These are phyloP conservation scores for Cetoscarus ocellatus DNA, from an alignment of 2,797 vertebrate species.

Conservation along the genomic window DNA sequence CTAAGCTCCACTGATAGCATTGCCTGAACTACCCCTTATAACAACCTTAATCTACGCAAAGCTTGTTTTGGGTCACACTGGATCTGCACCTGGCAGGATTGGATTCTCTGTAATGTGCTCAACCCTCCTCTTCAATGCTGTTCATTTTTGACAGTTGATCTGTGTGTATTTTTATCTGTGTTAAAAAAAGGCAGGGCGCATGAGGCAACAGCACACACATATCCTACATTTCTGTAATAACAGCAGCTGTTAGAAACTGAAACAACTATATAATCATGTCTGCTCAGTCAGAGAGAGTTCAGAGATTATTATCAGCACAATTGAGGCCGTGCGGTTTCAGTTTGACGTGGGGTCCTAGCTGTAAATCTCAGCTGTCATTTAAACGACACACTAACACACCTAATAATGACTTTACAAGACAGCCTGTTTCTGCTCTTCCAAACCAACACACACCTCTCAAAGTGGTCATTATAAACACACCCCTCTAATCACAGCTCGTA, in stretches of 20 bases:
- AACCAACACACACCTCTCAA: constrained; percentile 42
- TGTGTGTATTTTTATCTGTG: constrained; percentile 47
- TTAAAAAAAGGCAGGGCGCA: constrained; percentile 22
- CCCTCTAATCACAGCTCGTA: constrained; percentile 53
- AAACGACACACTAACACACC: constrained; percentile 6
- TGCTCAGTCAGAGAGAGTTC: constrained; percentile 8
- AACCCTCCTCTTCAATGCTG: constrained; percentile 53
- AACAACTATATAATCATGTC: constrained; percentile 31
- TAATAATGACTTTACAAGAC: constrained; percentile 13
- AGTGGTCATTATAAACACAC: constrained; percentile 43
- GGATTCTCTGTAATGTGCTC: constrained; percentile 44
- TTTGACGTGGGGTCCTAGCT: constrained; percentile 10
- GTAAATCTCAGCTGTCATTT: constrained; percentile 24
- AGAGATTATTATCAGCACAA: constrained; percentile 31
- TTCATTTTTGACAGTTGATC: constrained; percentile 62
- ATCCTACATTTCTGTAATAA: constrained; percentile 48
- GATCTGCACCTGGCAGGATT: constrained; percentile 25
- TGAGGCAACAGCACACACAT: constrained; percentile 30
- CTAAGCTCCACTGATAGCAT: not conserved
- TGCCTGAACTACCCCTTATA: not conserved
- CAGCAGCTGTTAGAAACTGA: constrained; percentile 53
- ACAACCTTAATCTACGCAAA: not conserved
- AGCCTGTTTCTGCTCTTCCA: constrained; percentile 27
- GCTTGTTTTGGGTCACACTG: not conserved
- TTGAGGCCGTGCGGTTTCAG: constrained; percentile 10